Evolutionary conservation across 2,113 vertebrate genomes (phyloP).

Genomic region (Atrichornis clamosus): DNA sequence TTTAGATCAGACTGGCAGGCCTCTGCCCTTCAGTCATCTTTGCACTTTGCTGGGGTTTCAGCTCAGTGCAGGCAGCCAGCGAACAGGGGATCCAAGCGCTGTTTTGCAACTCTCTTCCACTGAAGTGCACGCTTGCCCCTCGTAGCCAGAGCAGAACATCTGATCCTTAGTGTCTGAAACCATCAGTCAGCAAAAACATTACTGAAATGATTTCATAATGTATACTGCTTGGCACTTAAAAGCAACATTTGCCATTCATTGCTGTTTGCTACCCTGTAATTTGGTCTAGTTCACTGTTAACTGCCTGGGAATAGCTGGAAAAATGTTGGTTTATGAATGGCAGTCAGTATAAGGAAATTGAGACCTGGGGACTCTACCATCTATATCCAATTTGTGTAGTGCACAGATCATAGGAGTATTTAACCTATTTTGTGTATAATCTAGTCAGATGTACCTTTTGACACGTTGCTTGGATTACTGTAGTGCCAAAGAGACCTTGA

Average conservation of each 20-base stretch:
- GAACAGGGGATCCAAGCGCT: accelerated
- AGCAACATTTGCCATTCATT: not conserved
- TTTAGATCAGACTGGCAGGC: not conserved
- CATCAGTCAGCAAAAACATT: not conserved
- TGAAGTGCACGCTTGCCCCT: not conserved
- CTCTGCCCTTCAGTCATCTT: not conserved
- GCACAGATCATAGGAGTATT: not conserved
- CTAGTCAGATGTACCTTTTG: not conserved
- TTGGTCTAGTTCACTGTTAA: not conserved
- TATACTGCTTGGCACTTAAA: not conserved
- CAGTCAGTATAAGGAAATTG: not conserved
- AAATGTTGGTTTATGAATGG: not conserved
- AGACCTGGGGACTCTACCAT: not conserved
- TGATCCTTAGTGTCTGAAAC: not conserved
- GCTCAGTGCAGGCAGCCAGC: not conserved
- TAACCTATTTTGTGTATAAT: not conserved
- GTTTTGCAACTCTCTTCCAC: not conserved
- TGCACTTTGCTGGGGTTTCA: not conserved
- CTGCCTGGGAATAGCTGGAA: not conserved
- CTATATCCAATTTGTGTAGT: not conserved
- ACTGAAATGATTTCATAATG: not conserved
- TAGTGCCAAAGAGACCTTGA: not conserved
- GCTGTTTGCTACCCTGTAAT: not conserved
- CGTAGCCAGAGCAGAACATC: not conserved
- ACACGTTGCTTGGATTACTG: not conserved